Base-by-base conservation (phyloP, 1,140 invertebrate species). In the Thaumetopoea pityocampa region DNA sequence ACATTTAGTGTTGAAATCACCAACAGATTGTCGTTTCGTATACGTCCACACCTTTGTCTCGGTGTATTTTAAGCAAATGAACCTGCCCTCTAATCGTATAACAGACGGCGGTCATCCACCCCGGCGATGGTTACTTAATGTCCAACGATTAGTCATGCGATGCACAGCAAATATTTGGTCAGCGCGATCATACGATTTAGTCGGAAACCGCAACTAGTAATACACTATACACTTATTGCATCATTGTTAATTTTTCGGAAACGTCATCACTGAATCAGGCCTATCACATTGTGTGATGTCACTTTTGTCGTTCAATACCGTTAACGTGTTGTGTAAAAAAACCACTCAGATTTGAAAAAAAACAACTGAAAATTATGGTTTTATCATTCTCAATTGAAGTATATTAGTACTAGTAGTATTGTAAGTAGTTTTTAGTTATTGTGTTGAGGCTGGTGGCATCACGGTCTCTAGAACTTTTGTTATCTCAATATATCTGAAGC, bases 101-200 rank as follows among this genome's bases (percentile, higher is more conserved):
- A 50, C 74, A 78, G 72, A 76, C 65, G 70, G 16, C 67, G 78
- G 78, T 82, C 76, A 58, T 68, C 65, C 58, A 83, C 78, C 76
- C 56, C 68, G 43, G 19, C 51, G 33, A 46, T 73, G 50, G 67
- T 78, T 79, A 79, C 78, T 78, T 77, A 72, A 78, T 76, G 67
- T 66, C 49, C 57, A 53, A 66, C 48, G 42, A 73, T 78, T 82
- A 73, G 65, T 79, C 74, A 48, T 26, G 73, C 64, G 49, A 57
- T 44, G 47, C 49, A 63, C 64, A 50, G 43, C 60, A 61, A 77
- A 77, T 67, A 62, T 69, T 76, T 66, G 65, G 44, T 45, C 51
- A 47, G 56, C 56, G 54, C 33, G 53, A 57, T 63, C 55, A 51
- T 65, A 61, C 61, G 62, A 64, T 71, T 66, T 38, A 29, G 6